Conservation (phyloP, 1,140 invertebrate genomes). For the Rhopalosiphum padi region DNA sequence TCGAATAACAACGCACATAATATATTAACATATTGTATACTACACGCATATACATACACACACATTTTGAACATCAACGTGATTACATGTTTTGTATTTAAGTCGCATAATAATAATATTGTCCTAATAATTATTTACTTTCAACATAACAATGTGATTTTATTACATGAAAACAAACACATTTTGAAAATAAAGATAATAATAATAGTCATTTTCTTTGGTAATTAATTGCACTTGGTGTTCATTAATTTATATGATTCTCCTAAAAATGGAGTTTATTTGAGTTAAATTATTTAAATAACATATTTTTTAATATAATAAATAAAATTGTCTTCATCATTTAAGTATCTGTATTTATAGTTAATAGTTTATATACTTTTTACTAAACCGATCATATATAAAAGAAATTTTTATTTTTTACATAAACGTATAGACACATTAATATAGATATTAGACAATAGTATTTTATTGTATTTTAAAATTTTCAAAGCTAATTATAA, state of each 20-base stretch:
- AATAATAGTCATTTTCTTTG: not conserved
- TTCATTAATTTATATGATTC: not conserved
- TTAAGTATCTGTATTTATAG: not conserved
- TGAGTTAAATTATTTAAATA: not conserved
- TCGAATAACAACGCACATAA: slow-evolving; percentile 35
- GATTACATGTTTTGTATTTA: slow-evolving; percentile 13
- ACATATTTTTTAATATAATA: not conserved
- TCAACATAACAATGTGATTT: not conserved
- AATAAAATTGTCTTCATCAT: not conserved
- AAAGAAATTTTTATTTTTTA: too few species aligned
- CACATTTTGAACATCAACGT: not conserved
- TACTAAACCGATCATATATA: too few species aligned
- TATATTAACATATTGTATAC: slow-evolving; percentile 38
- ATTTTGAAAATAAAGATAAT: not conserved
- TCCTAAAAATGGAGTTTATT: not conserved
- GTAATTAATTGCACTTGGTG: not conserved
- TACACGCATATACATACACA: not conserved
- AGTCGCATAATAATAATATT: not conserved
- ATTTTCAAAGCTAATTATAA: too few species aligned
- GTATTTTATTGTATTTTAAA: too few species aligned
- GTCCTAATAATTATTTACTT: slow-evolving; percentile 13
- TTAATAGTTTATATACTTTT: not conserved
- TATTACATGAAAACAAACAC: not conserved
- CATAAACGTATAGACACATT: too few species aligned
- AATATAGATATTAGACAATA: too few species aligned